Evolutionary conservation across 1,140 invertebrate genomes (phyloP).

Genomic region (Limonius californicus): DNA sequence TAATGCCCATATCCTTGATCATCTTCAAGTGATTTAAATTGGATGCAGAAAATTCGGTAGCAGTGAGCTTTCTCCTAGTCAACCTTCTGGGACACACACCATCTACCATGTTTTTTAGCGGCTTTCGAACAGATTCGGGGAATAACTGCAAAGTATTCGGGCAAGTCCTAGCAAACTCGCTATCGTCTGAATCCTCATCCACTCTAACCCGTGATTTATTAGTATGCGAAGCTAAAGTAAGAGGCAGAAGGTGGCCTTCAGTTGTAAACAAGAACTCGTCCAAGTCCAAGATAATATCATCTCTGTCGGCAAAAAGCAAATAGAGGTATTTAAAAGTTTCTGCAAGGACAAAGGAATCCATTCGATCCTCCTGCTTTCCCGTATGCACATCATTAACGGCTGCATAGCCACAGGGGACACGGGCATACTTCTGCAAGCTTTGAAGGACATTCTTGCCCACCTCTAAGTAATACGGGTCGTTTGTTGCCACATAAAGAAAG

Average conservation of each 20-base stretch:
- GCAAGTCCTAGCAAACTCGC: constrained; percentile 73
- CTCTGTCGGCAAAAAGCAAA: constrained; percentile 86
- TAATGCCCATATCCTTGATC: constrained; percentile 92
- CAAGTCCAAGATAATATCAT: constrained; percentile 84
- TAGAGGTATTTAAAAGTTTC: constrained; percentile 98
- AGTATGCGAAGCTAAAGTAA: constrained; percentile 60
- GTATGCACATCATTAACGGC: constrained; percentile 92
- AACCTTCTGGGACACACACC: constrained; percentile 67
- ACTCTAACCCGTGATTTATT: constrained; percentile 14
- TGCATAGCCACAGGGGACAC: constrained; percentile 95
- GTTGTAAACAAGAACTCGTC: constrained; percentile 97
- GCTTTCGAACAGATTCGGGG: constrained; percentile 71
- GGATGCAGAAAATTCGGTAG: constrained; percentile 74
- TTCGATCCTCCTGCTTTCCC: constrained; percentile 80
- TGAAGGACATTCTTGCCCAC: constrained; percentile 90
- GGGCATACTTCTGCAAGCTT: constrained; percentile 83
- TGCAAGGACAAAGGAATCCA: constrained; percentile 97
- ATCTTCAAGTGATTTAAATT: constrained; percentile 88
- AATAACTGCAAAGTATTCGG: constrained; percentile 81
- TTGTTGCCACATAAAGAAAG: constrained; percentile 91
- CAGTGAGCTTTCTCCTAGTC: constrained; percentile 60
- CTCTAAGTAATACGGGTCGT: constrained; percentile 92
- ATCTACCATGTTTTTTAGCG: constrained; percentile 82
- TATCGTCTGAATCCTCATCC: constrained; percentile 56
- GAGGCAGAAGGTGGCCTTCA: constrained; percentile 91